These are phyloP conservation scores for Cyprinus carpio DNA, from an alignment of 2,113 vertebrate species.

Conservation along the genomic window DNA sequence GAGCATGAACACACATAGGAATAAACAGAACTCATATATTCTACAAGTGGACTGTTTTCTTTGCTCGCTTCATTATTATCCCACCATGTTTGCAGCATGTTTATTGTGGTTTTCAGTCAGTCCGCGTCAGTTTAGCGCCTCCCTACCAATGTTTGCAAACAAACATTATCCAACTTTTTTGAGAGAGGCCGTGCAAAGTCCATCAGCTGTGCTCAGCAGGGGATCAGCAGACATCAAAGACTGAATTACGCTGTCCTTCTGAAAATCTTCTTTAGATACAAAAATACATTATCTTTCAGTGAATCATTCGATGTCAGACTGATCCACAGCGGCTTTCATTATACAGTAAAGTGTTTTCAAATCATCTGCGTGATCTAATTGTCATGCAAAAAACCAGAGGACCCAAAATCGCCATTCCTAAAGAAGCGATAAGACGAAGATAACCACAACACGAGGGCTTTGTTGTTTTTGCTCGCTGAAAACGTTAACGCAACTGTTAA, in stretches of 20 bases:
- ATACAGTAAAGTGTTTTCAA: background rate
- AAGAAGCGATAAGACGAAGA: background rate
- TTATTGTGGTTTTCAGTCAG: constrained; percentile 1
- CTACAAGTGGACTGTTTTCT: background rate
- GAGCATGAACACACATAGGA: background rate
- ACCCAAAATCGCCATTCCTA: background rate
- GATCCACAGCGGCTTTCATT: background rate
- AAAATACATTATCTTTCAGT: background rate
- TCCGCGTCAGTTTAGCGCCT: background rate
- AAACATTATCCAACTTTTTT: background rate
- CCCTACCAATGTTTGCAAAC: constrained; percentile 18
- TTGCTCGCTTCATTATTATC: background rate
- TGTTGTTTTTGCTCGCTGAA: background rate
- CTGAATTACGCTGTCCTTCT: background rate
- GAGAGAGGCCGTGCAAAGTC: constrained; percentile 7
- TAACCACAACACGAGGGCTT: background rate
- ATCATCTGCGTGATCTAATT: background rate
- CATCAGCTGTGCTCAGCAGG: background rate
- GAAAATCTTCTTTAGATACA: background rate
- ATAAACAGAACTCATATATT: background rate
- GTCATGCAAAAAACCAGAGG: background rate
- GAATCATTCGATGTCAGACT: background rate
- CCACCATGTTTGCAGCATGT: background rate
- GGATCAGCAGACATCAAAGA: background rate
- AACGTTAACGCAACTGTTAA: background rate